Conservation (phyloP, 2,797 vertebrate genomes). For the Petrocephalus sullivani region DNA sequence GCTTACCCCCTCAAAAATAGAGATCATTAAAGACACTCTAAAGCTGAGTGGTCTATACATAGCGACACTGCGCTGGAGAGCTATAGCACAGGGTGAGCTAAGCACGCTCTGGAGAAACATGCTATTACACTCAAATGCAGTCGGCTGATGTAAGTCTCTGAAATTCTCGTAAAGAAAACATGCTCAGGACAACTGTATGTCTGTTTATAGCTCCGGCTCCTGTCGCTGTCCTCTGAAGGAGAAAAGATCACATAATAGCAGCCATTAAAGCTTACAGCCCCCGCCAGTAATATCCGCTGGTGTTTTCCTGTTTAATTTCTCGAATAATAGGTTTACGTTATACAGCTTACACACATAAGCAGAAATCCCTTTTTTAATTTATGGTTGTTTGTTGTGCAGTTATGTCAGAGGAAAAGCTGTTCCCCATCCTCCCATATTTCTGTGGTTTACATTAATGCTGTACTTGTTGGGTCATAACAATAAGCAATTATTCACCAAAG, state of each 20-base stretch:
- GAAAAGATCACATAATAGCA: not conserved
- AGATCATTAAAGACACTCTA: not conserved
- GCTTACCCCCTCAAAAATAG: not conserved
- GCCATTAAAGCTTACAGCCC: not conserved
- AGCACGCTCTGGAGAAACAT: not conserved
- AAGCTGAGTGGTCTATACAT: not conserved
- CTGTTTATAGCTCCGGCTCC: not conserved
- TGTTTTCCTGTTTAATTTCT: constrained; percentile 2
- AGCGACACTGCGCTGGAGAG: not conserved
- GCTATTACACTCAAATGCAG: not conserved
- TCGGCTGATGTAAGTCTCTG: constrained; percentile 20
- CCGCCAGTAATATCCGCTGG: not conserved
- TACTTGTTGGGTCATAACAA: not conserved
- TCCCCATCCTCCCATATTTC: not conserved
- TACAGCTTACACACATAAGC: not conserved
- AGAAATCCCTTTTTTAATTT: not conserved
- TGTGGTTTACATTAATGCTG: not conserved
- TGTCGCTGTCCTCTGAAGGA: not conserved
- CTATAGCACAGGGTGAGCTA: not conserved
- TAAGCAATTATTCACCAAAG: not conserved
- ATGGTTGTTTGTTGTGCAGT: not conserved
- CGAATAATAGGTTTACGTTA: not conserved
- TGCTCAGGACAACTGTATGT: constrained; percentile 15
- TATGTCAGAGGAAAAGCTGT: not conserved
- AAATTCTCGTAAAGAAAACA: constrained; percentile 17